These are phyloP conservation scores for Thalassaphorura encarpata DNA, from an alignment of 1,140 invertebrate genomes.

Conservation along the genomic window DNA sequence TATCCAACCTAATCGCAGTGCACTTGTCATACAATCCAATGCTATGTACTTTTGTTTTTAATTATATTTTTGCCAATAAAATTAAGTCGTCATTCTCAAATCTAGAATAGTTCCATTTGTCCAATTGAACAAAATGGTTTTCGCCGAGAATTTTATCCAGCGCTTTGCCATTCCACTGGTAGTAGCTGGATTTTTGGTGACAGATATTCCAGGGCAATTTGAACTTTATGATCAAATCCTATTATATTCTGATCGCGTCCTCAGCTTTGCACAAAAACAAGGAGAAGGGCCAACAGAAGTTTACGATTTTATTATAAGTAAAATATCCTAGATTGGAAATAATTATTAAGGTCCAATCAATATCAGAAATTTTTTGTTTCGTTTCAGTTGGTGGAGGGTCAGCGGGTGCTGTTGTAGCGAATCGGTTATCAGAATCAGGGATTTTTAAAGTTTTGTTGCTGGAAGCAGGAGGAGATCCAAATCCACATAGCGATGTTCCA, in stretches of 20 bases:
- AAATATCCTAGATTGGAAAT: neutral
- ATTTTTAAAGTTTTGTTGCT: neutral
- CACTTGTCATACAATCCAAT: too few species aligned
- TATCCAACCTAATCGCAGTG: too few species aligned
- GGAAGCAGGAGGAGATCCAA: slow-evolving; percentile 11
- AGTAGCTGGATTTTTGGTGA: neutral
- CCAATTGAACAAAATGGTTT: neutral
- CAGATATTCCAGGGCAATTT: neutral
- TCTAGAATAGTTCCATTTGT: neutral
- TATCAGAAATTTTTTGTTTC: neutral
- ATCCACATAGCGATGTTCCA: neutral
- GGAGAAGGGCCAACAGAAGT: neutral
- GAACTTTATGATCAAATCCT: neutral
- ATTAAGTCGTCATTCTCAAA: too few species aligned
- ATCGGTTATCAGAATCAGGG: slow-evolving; percentile 36
- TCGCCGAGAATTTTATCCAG: neutral
- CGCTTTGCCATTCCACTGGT: neutral
- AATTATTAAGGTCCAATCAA: neutral
- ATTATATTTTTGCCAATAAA: too few species aligned
- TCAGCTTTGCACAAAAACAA: neutral
- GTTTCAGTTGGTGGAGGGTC: slow-evolving; percentile 43
- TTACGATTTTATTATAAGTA: neutral
- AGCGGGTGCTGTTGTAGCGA: slow-evolving; percentile 44
- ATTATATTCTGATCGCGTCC: neutral
- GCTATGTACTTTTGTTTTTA: too few species aligned